Base-by-base conservation (phyloP, 2,113 vertebrate genomes). In the Acinonyx jubatus region DNA sequence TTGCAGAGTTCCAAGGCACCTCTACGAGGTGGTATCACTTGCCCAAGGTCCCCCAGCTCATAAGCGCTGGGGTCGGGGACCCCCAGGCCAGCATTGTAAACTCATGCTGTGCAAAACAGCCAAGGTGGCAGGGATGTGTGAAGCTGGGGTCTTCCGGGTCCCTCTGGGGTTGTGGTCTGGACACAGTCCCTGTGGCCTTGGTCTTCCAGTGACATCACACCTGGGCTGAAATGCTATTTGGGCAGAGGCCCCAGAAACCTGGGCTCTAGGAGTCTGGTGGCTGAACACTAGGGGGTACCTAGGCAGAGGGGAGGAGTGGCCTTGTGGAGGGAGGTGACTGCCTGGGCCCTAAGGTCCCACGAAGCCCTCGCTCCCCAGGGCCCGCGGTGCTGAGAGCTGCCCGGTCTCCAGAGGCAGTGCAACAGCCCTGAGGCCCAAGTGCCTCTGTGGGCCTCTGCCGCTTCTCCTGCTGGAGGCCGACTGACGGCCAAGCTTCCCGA, bases 291-390 rank as follows among this genome's bases (percentile, higher is more conserved):
- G n/a, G 36, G 61, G 21, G 27, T 41, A 2, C 23, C 55, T 45
- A 38, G n/a, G 71, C 13, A 86, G 80, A 61, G 10, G 12, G 31
- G 15, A 80, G 10, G 52, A 29, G 48, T 11, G 11, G 57, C 74
- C 63, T n/a, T 48, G 10, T 41, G 5, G 31, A 38, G 57, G n/a
- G 29, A 65, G 66, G 27, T 7, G 33, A 19, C 36, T 6, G 7
- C 23, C 71, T 27, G 9, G 55, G 48, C 36, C 73, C 61, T 7
- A 12, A 4, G 38, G 25, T 11, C 68, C 81, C 33, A 0, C 4
- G 31, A 83, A 48, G 80, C 21, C 31, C 15, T n/a, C 11, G 0
- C 45, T 45, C 1, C 29, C 18, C 3, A 0, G 8, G 48, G 36
- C 29, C 33, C 29, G 0, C 11, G 5, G 41, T 18, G 31, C 87